Evolutionary conservation across 1,140 invertebrate genomes (phyloP).

Genomic region (Marisa cornuarietis): DNA sequence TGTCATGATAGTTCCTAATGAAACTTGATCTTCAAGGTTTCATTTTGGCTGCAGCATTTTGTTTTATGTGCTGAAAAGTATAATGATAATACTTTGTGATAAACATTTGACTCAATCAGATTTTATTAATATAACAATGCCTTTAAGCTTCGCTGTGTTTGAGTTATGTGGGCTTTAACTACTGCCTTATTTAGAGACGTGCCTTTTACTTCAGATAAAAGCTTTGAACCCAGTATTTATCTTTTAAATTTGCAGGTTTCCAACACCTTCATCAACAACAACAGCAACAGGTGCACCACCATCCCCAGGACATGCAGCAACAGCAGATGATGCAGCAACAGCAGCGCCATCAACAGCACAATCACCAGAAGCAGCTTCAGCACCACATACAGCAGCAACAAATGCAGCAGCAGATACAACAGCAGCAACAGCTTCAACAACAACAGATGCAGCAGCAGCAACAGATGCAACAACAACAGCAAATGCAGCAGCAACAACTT

Average conservation of each 20-base stretch:
- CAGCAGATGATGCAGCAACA: constrained; percentile 6
- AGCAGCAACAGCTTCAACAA: constrained; percentile 6
- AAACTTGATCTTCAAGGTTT: too few species aligned
- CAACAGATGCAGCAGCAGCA: constrained; percentile 12
- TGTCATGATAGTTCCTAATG: too few species aligned
- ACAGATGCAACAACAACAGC: constrained; percentile 5
- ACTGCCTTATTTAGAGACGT: too few species aligned
- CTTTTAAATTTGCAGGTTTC: constrained; percentile 9
- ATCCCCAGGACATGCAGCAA: constrained; percentile 6
- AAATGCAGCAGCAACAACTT: constrained; percentile 1
- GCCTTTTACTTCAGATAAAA: too few species aligned
- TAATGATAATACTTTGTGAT: too few species aligned
- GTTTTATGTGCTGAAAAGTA: too few species aligned
- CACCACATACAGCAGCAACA: constrained; percentile 14
- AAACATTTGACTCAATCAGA: too few species aligned
- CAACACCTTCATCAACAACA: constrained; percentile 8
- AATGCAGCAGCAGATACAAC: background rate
- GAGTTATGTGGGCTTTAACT: too few species aligned
- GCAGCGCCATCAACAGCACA: constrained; percentile 5
- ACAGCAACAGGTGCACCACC: constrained; percentile 9
- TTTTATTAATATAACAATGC: too few species aligned
- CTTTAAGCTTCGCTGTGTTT: too few species aligned
- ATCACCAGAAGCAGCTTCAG: constrained; percentile 19
- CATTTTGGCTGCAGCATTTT: too few species aligned
- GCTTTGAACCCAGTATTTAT: background rate